Conservation (phyloP, 2,113 vertebrate species). For the Oreotragus oreotragus region DNA sequence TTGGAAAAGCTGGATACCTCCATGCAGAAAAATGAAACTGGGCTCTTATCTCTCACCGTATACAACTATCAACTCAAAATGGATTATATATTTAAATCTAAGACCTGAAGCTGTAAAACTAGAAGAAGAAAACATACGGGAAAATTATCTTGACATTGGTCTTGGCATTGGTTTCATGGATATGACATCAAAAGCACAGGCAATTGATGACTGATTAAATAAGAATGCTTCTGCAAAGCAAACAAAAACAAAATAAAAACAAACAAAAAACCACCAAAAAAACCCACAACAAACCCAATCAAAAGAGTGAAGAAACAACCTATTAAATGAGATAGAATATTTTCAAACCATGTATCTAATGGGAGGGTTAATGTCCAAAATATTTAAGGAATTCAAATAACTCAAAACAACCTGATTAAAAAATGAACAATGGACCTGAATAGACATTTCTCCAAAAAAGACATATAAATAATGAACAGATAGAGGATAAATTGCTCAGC, state of each 20-base stretch:
- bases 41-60: background rate
- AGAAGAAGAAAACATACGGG: background rate
- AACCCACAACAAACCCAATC: background rate
- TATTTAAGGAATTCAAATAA: background rate
- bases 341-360: background rate
- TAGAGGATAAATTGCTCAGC: background rate
- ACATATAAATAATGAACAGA: background rate
- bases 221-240: background rate
- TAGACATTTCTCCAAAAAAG: background rate
- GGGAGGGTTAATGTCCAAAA: background rate
- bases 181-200: background rate
- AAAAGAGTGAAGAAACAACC: background rate
- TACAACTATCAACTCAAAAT: background rate
- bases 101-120: background rate
- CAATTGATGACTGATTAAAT: background rate
- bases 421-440: background rate
- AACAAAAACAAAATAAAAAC: background rate
- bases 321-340: background rate
- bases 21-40: background rate
- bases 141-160: background rate
- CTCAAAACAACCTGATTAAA: background rate
- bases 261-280: background rate
- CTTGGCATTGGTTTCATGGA: background rate
- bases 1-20: background rate
- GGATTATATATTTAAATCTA: background rate